Evolutionary conservation across 1,140 invertebrate genomes (phyloP).

Genomic region (Trigoniulus corallinus): DNA sequence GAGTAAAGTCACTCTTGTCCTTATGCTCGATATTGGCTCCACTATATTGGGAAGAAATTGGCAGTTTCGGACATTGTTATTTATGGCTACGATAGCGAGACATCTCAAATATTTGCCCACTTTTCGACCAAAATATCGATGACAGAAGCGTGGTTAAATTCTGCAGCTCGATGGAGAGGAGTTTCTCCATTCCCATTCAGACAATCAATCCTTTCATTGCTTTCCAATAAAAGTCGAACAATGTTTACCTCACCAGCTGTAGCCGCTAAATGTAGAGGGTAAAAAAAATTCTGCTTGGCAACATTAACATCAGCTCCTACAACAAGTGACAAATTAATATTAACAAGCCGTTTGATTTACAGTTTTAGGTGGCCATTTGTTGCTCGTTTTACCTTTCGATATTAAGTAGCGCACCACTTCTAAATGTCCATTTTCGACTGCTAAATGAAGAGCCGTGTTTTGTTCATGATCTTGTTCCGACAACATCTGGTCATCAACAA

Average conservation of each 20-base stretch:
- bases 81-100: neutral
- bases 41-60: too few species aligned
- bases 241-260: constrained; percentile 24
- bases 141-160: constrained; percentile 24
- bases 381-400: constrained; percentile 20
- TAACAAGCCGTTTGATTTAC: too few species aligned
- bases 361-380: too few species aligned
- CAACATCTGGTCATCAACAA: constrained; percentile 20
- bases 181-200: constrained; percentile 28
- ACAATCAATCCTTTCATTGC: constrained; percentile 27
- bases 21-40: constrained; percentile 23
- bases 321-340: constrained; percentile 1
- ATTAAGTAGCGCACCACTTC: constrained; percentile 24
- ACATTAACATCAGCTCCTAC: constrained; percentile 27
- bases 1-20: constrained; percentile 33
- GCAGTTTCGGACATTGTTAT: constrained; percentile 4
- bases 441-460: constrained; percentile 27
- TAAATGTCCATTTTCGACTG: constrained; percentile 28
- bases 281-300: constrained; percentile 19
- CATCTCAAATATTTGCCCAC: neutral
- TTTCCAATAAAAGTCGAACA: constrained; percentile 22
- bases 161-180: constrained; percentile 29
- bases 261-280: constrained; percentile 29
- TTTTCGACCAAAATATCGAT: constrained; percentile 20
- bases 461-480: constrained; percentile 24